These are phyloP conservation scores for Megastigmus dorsalis DNA, from an alignment of 2,888 invertebrate genomes.

Conservation along the genomic window DNA sequence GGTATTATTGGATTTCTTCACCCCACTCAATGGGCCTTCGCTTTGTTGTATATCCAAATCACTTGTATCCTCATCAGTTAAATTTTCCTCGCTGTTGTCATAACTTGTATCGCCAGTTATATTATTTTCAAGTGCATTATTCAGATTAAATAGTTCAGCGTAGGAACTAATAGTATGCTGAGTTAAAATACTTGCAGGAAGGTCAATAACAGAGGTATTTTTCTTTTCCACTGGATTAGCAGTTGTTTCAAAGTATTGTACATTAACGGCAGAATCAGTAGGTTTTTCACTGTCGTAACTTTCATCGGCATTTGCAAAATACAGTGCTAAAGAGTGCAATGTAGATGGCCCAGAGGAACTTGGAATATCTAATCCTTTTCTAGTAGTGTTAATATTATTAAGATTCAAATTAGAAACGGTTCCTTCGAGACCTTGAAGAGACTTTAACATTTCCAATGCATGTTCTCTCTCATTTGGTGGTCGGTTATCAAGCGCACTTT, in stretches of 20 bases:
- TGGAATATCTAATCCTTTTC: constrained; percentile 82
- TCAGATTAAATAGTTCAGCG: constrained; percentile 74
- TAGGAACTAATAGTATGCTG: constrained; percentile 82
- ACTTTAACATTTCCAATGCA: constrained; percentile 82
- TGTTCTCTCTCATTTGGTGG: constrained; percentile 79
- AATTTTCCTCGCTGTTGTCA: constrained; percentile 59
- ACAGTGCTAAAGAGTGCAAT: constrained; percentile 85
- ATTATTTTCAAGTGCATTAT: constrained; percentile 67
- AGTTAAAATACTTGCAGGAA: constrained; percentile 80
- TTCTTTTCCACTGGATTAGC: constrained; percentile 41
- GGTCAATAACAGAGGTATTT: constrained; percentile 69
- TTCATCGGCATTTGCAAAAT: constrained; percentile 83
- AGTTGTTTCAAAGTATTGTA: constrained; percentile 49
- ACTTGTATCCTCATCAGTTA: constrained; percentile 66
- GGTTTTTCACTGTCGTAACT: constrained; percentile 69
- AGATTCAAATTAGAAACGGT: constrained; percentile 69
- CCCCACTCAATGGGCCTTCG: constrained; percentile 78
- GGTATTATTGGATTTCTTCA: constrained; percentile 77
- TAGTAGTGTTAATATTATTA: constrained; percentile 72
- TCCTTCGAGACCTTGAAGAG: constrained; percentile 79
- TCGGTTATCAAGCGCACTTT: constrained; percentile 58
- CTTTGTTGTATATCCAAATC: constrained; percentile 81
- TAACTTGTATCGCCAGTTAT: constrained; percentile 56
- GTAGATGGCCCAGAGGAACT: constrained; percentile 86
- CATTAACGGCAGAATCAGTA: constrained; percentile 57